Evolutionary conservation across 2,888 invertebrate species (phyloP), one percentile per base, ranked within the genome.

Genomic region (Caenorhabditis panamensis): DNA sequence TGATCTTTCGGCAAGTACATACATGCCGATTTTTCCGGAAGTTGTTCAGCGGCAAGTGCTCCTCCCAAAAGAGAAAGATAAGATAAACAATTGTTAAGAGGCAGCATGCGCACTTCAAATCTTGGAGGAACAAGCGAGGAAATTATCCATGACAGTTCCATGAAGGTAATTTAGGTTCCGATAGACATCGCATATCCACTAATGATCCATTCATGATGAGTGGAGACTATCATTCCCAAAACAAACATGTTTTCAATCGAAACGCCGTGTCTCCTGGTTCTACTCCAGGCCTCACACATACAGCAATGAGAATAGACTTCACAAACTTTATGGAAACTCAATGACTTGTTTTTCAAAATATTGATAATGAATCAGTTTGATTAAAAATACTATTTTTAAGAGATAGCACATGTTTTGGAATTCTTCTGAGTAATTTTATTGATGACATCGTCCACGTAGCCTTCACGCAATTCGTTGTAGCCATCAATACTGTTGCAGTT

Each of bases 401-500:
- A 82, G 61, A 85, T 79, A 4, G 64, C 44, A 59, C 85, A 85
- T 26, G 85, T 78, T 41, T 82, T 76, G 3, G 83, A 83, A 41
- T 82, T 78, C 44, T 76, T 83, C 26, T 75, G 71, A 37, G 73
- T 81, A 24, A 64, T 36, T 66, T 80, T 78, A 18, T 68, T 80
- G n/a, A 77, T 26, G 18, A 28, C 61, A 9, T 87, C 87, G 41
- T 75, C 77, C 11, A 80, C 78, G 22, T 85, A 79, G 16, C 82
- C 84, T 31, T 82, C 83, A 16, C 73, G 63, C 47, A 89, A 78
- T 61, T 89, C 89, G 16, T 83, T 59, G 63, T 88, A 89, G 51
- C 89, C 89, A 62, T 89, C 89, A 54, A 89, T 89, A 49, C 84
- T 86, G 62, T 89, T 84, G 44, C 86, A 67, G 59, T 86, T 86